Evolutionary conservation across 2,888 invertebrate genomes (phyloP).

Genomic region (Halictus ligatus): DNA sequence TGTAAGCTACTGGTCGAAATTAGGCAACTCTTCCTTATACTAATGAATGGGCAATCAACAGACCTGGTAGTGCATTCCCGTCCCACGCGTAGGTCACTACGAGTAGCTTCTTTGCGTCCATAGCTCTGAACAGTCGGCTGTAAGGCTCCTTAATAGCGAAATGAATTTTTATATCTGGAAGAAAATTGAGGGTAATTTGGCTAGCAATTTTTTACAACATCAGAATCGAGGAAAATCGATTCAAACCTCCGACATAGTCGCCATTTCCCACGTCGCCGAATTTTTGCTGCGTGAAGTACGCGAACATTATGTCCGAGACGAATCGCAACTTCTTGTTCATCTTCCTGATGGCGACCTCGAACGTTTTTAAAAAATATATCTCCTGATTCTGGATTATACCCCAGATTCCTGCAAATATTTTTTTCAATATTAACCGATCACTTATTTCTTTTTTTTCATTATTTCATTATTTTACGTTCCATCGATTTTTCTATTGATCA

Average conservation of each 20-base stretch:
- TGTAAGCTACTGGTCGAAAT: background rate
- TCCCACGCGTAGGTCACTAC: slow-evolving; percentile 91
- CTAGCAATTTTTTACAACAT: background rate
- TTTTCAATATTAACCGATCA: background rate
- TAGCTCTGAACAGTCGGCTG: slow-evolving; percentile 75
- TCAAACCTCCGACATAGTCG: slow-evolving; percentile 80
- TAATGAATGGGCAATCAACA: background rate
- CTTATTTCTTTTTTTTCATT: background rate
- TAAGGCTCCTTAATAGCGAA: slow-evolving; percentile 81
- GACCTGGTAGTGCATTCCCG: slow-evolving; percentile 88
- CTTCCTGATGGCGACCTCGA: slow-evolving; percentile 87
- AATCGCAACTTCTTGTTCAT: slow-evolving; percentile 85
- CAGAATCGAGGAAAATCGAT: background rate
- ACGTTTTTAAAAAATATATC: slow-evolving; percentile 88
- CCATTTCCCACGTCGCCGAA: slow-evolving; percentile 85
- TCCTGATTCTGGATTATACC: slow-evolving; percentile 87
- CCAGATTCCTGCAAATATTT: slow-evolving; percentile 86
- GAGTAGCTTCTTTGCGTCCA: slow-evolving; percentile 83
- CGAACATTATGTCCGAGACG: slow-evolving; percentile 88
- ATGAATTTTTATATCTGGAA: slow-evolving; percentile 82
- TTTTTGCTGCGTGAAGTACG: slow-evolving; percentile 86
- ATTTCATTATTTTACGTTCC: too few relatives aligned
- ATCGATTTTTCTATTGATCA: too few relatives aligned
- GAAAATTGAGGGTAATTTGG: background rate
- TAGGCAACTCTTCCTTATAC: background rate